Percentiles rank a stretch among this genome's conserved stretches.
Conservation (phyloP, 2,888 invertebrate species). For the Melitaea athalia region DNA sequence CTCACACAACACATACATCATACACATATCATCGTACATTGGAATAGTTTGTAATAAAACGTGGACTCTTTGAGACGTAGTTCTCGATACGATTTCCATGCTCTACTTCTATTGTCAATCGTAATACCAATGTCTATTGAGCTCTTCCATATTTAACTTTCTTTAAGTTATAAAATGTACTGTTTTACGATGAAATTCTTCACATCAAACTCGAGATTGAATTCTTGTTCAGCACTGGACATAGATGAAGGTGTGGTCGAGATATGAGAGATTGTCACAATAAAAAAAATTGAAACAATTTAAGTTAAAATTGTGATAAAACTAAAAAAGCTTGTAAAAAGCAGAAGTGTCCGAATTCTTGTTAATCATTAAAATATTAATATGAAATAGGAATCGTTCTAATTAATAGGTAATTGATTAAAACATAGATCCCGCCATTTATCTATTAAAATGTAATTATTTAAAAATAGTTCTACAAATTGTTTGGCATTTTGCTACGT, state of each 20-base stretch:
- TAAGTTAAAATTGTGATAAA: no score
- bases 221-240: slow-evolving; percentile 35
- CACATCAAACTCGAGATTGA: slow-evolving; percentile 38
- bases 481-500: no score
- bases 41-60: not conserved
- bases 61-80: not conserved
- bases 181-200: slow-evolving; percentile 35
- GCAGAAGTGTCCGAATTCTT: no score
- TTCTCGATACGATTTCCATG: not conserved
- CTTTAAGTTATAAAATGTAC: slow-evolving; percentile 32
- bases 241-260: slow-evolving; percentile 14
- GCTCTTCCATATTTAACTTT: slow-evolving; percentile 9
- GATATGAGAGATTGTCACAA: slow-evolving; percentile 17
- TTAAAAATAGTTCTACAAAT: no score
- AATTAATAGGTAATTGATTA: no score
- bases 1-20: no score
- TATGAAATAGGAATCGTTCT: no score
- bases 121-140: not conserved
- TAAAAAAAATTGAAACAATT: not conserved
- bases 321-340: no score
- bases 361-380: no score
- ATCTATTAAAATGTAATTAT: no score
- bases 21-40: no score
- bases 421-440: no score
- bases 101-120: not conserved